Conservation (phyloP, 2,888 invertebrate genomes). For the Drosophila rubida region DNA sequence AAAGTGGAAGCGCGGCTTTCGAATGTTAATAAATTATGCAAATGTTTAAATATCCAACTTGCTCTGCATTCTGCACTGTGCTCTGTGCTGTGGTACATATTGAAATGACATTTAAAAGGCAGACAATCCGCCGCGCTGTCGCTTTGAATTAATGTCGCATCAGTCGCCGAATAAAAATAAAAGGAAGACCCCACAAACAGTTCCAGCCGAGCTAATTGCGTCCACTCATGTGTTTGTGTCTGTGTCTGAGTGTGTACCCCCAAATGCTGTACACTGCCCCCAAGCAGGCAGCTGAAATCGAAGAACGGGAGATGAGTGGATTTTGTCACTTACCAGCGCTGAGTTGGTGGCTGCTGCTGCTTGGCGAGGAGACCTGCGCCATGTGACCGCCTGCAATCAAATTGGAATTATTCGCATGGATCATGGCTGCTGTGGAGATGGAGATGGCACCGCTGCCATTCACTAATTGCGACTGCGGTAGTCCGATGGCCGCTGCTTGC, state of each 20-base stretch:
- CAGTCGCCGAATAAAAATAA: background rate
- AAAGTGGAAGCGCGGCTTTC: background rate
- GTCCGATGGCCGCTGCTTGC: conserved; percentile 38
- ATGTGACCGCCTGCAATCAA: conserved; percentile 71
- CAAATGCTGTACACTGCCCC: background rate
- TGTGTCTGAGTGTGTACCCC: too few species aligned
- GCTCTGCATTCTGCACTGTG: too few species aligned
- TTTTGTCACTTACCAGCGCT: conserved; percentile 67
- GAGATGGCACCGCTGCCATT: conserved; percentile 57
- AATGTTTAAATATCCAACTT: conserved; percentile 11
- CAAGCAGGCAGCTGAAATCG: background rate
- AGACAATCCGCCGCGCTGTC: conserved; percentile 5
- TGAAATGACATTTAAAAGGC: conserved; percentile 32
- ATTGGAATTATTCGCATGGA: conserved; percentile 78
- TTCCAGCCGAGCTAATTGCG: conserved; percentile 49
- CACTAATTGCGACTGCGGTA: conserved; percentile 65
- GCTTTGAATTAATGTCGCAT: conserved; percentile 1
- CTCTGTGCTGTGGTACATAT: conserved; percentile 11
- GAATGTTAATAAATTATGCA: conserved; percentile 20
- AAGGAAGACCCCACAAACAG: background rate
- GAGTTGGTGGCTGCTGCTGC: conserved; percentile 54
- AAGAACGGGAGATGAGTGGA: background rate
- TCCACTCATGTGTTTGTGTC: conserved; percentile 35
- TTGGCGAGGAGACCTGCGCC: conserved; percentile 56
- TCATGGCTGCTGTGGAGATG: conserved; percentile 68